Evolutionary conservation across 2,113 vertebrate species (phyloP), one percentile per base, ranked within the genome.

Genomic region (Ageneiosus marmoratus): DNA sequence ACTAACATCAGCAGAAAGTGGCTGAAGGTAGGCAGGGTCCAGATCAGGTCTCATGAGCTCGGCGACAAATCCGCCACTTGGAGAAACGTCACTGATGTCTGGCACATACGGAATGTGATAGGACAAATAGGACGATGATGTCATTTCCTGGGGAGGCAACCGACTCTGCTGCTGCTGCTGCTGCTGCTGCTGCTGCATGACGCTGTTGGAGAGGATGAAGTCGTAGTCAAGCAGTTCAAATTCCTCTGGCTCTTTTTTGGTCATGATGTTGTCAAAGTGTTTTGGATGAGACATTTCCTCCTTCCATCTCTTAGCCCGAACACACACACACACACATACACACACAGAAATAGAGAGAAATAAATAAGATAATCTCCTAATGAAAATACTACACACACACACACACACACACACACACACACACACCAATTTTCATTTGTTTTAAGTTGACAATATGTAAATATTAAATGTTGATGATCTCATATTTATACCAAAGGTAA

Each of bases 41-140:
- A 99, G 87, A 44, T 99, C 97, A 0, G 98, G 96, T 84, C 97
- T 94, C 92, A 99, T 96, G 63, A 98, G 95, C 88, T 99, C 98
- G 0, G 97, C 98, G 82, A 98, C 97, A 32, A 99, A 98, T 83
- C 97, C 98, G 58, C 97, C 97, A 0, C 96, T 96, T 1, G 97
- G 97, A 2, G 97, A 97, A 67, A 98, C 96, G 20, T 99, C 96
- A 48, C 92, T 95, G 89, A 98, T 96, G 86, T 98, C 97, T 20
- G 96, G 95, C 86, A 97, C 96, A 67, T 94, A 95, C 46, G 93
- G 89, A 70, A 93, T 89, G 72, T 93, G 92, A 81, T 96, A 97
- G 50, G 94, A 89, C 0, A 44, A 10, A 90, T 95, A 96, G 5
- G 75, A 93, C 85, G 79, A 90, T 85, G 79, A 94, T 91, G 10